Evolutionary conservation across 2,888 invertebrate genomes (phyloP).

Genomic region (Zaprionus bogoriensis): DNA sequence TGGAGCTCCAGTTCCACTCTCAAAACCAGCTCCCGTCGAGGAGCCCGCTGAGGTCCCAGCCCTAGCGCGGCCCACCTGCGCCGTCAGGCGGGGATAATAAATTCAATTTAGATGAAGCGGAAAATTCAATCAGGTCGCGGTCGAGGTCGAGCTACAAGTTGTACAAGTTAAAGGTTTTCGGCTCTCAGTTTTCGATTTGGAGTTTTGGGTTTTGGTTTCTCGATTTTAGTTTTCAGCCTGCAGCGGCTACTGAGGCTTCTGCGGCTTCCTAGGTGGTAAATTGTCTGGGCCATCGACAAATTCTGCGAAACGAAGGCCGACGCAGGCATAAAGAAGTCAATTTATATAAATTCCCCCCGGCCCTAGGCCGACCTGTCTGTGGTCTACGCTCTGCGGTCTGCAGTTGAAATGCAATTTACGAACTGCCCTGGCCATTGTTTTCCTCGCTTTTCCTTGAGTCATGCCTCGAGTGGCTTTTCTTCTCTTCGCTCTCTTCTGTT

Average conservation of each 20-base stretch:
- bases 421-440: conserved; percentile 54
- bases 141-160: conserved; percentile 22
- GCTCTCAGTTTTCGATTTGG: conserved; percentile 7
- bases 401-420: conserved; percentile 69
- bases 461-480: conserved; percentile 60
- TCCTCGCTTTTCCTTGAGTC: conserved; percentile 39
- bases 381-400: conserved; percentile 44
- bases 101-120: conserved; percentile 80
- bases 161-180: conserved; percentile 1
- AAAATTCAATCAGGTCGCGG: conserved; percentile 76
- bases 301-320: conserved; percentile 74
- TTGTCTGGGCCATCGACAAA: conserved; percentile 54
- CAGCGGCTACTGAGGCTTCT: conserved; percentile 64
- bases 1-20: too few species aligned
- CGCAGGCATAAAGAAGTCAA: conserved; percentile 76
- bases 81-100: conserved; percentile 57
- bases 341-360: conserved; percentile 75
- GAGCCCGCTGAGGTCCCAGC: conserved; percentile 13
- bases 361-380: neutral
- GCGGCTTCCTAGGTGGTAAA: conserved; percentile 76
- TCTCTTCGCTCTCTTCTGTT: conserved; percentile 16
- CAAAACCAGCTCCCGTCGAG: conserved; percentile 13
- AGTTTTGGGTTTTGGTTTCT: conserved; percentile 19
- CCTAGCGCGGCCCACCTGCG: conserved; percentile 49
- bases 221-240: conserved; percentile 18